Conservation (phyloP, 2,113 vertebrate genomes). For the Barnardius zonarius region DNA sequence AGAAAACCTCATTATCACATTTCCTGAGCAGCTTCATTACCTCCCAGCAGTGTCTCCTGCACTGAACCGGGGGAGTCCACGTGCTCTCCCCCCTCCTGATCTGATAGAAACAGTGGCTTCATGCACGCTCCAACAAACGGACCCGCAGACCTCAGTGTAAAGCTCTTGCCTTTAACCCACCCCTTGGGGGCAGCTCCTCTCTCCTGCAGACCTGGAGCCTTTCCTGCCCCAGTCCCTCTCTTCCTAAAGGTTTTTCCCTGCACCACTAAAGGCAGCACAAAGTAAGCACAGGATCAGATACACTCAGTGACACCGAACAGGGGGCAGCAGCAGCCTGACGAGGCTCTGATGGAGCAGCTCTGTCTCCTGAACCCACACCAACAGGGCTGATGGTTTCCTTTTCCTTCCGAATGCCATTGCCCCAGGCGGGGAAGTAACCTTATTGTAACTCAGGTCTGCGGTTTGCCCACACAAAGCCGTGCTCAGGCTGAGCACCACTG, state of each 20-base stretch:
- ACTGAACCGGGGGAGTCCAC: not conserved
- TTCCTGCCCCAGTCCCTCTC: not conserved
- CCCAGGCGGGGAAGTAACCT: not conserved
- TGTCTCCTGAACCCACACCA: not conserved
- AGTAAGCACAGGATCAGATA: too few relatives aligned
- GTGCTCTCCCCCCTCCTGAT: not conserved
- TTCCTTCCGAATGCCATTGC: not conserved
- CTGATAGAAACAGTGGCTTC: not conserved
- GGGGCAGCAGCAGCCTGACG: not conserved
- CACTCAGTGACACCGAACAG: not conserved
- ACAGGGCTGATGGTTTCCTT: not conserved
- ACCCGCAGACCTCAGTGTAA: not conserved
- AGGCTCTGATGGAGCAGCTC: not conserved
- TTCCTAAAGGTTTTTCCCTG: not conserved
- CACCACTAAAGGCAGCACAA: not conserved
- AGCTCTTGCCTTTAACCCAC: not conserved
- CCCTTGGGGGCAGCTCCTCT: not conserved
- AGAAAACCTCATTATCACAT: not conserved
- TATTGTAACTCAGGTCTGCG: not conserved
- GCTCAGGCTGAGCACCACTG: not conserved
- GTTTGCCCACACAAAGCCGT: not conserved
- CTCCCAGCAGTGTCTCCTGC: not conserved
- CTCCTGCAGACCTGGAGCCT: fast-evolving
- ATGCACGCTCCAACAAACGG: not conserved
- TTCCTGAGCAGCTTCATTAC: not conserved